A percentile compares a stretch with the other conserved stretches of the same genome.
phyloP scores from a whole-genome alignment of 2,888 invertebrate genomes.

The Troilus luridus region DNA sequence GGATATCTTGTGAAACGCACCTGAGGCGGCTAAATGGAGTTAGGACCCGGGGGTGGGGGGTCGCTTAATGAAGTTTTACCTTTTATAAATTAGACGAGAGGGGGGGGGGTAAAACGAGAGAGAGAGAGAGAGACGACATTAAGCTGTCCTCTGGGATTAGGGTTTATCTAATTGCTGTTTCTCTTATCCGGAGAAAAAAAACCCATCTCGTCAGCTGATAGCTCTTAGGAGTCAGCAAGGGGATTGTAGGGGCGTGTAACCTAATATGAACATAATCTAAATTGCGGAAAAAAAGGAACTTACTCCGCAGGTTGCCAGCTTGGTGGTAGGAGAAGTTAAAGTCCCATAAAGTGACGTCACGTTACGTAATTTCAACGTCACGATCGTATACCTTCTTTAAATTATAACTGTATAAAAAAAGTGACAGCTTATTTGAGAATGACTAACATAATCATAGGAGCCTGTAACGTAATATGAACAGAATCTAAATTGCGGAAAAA shows the following conservation, averaged over 20 bases:
- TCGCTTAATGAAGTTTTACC: conserved; percentile 50
- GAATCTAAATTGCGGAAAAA: too few relatives aligned
- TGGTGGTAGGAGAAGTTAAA: too few relatives aligned
- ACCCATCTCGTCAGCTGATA: background rate
- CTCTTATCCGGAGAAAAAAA: background rate
- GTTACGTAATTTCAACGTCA: too few relatives aligned
- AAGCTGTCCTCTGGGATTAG: conserved; percentile 24
- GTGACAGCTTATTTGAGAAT: too few relatives aligned
- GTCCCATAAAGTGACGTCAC: too few relatives aligned
- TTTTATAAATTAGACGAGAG: conserved; percentile 41
- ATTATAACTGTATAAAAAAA: too few relatives aligned
- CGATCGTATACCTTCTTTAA: too few relatives aligned
- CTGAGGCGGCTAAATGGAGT: conserved; percentile 33
- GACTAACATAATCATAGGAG: too few relatives aligned
- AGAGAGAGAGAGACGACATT: background rate
- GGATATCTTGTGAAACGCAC: background rate
- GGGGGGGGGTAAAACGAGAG: background rate
- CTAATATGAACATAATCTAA: background rate
- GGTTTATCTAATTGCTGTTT: conserved; percentile 20
- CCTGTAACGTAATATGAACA: background rate
- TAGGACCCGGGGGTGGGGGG: conserved; percentile 15
- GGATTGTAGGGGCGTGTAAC: background rate
- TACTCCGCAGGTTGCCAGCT: too few relatives aligned
- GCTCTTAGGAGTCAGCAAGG: background rate
- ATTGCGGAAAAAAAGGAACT: too few relatives aligned